Percentiles rank a stretch among this genome's conserved stretches.
Conservation (phyloP, 2,113 vertebrate species). For the Cisticola juncidis region DNA sequence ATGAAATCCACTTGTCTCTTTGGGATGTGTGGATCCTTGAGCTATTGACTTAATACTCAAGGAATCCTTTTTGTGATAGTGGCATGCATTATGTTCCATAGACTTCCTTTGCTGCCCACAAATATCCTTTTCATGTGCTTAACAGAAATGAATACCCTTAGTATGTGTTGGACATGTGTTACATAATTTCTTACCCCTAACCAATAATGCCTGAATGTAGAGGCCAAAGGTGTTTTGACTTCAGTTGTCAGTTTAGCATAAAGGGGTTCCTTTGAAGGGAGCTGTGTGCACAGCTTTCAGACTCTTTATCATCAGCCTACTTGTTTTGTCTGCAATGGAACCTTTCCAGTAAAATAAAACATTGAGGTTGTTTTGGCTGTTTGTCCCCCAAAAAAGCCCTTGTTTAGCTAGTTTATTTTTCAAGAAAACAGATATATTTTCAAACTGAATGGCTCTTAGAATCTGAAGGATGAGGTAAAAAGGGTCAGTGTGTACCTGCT, state of each 20-base stretch:
- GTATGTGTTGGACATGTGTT: background rate
- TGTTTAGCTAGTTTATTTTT: background rate
- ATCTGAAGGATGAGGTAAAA: background rate
- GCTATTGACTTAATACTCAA: background rate
- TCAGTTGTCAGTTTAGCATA: rapidly evolving
- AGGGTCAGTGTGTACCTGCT: background rate
- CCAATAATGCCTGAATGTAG: background rate
- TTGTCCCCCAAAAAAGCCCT: background rate
- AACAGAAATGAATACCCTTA: background rate
- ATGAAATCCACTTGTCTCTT: background rate
- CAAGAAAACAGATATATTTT: background rate
- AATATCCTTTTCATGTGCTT: background rate
- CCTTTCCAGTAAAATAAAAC: background rate
- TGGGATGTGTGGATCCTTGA: background rate
- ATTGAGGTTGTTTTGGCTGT: background rate
- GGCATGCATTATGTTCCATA: background rate
- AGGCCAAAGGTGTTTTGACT: background rate
- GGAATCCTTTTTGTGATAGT: background rate
- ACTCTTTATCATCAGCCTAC: background rate
- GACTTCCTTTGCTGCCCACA: background rate
- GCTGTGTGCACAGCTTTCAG: background rate
- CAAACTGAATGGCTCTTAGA: background rate
- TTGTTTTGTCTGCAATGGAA: background rate
- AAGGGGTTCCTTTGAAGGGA: background rate
- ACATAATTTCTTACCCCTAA: background rate